Conservation (phyloP, 2,797 vertebrate species). For the Botia almorhae region DNA sequence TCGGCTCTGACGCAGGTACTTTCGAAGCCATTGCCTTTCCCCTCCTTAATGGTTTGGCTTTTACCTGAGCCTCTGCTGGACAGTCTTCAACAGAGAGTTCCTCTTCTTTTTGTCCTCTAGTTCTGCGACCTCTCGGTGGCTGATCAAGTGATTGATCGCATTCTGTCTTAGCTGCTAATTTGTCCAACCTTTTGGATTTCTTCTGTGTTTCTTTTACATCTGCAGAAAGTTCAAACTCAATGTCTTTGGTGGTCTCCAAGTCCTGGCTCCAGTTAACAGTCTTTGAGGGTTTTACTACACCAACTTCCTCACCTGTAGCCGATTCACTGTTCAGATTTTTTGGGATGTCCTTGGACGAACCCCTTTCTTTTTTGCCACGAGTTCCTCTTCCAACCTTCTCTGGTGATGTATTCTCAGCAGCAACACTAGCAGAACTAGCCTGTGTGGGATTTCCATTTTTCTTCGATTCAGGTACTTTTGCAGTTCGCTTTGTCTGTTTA, state of each 20-base stretch:
- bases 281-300: conserved; percentile 52
- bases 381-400: conserved; percentile 40
- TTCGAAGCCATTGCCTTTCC: conserved; percentile 26
- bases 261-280: conserved; percentile 66
- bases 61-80: conserved; percentile 1
- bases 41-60: conserved; percentile 19
- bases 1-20: not conserved
- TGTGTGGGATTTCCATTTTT: not conserved
- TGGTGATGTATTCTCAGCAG: conserved; percentile 1
- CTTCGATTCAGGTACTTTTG: conserved; percentile 4
- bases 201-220: conserved; percentile 20
- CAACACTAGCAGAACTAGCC: not conserved
- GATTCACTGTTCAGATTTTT: conserved; percentile 2
- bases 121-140: conserved; percentile 64
- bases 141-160: conserved; percentile 39
- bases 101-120: conserved; percentile 64
- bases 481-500: conserved; percentile 14
- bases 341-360: conserved; percentile 5
- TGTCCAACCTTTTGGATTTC: not conserved
- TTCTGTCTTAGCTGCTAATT: conserved; percentile 10
- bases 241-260: conserved; percentile 46
- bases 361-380: conserved; percentile 46
- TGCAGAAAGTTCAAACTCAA: conserved; percentile 14
- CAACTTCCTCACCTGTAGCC: conserved; percentile 13
- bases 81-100: conserved; percentile 21